Base-by-base conservation (phyloP, 2,113 vertebrate species). In the Psephotus haematonotus region DNA sequence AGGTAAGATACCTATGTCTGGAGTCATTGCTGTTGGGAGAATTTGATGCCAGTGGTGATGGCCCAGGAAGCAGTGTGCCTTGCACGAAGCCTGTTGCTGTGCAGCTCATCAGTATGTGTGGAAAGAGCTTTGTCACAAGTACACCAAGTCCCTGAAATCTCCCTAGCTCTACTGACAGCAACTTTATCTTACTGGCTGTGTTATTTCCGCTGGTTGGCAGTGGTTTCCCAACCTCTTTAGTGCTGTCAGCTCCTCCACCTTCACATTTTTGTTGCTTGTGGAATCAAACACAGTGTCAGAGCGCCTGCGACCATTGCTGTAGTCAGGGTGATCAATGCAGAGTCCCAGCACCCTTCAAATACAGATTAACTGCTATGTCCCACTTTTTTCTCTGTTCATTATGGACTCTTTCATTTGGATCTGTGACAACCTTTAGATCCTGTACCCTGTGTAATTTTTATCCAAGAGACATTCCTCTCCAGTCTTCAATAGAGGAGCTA, bases 101-200 rank as follows among this genome's bases (percentile, higher is more conserved):
- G 35, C 29, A 88, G 23, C n/a, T 74, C 55, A 39, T 47, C 79
- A 62, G 8, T 14, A 9, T 28, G 29, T n/a, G 14, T 12, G 19
- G 33, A 28, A 69, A 64, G 20, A 69, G 33, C 25, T 83, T 80
- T 63, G n/a, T 37, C 47, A 35, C 8, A 29, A 33, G 57, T 13
- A n/a, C 19, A 59, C 6, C 22, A 65, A 60, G 12, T n/a, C 12
- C n/a, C 52, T 49, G 37, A 53, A 59, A 23, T 80, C 71, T 86
- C 18, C 24, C 43, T 57, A 29, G 18, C 9, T 44, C 17, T 63
- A n/a, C 41, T 46, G 28, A 24, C 18, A 43, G 9, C 47, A 63
- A 7, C 35, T 49, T 39, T 2, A 2, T 17, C 8, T 68, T 53
- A 13, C 14, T 0, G 1, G 18, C 22, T 83, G 17, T 22, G 28